Percentiles rank a stretch among this genome's conserved stretches.
Evolutionary conservation across 2,888 invertebrate species (phyloP).

Genomic region (Microchrysa polita): DNA sequence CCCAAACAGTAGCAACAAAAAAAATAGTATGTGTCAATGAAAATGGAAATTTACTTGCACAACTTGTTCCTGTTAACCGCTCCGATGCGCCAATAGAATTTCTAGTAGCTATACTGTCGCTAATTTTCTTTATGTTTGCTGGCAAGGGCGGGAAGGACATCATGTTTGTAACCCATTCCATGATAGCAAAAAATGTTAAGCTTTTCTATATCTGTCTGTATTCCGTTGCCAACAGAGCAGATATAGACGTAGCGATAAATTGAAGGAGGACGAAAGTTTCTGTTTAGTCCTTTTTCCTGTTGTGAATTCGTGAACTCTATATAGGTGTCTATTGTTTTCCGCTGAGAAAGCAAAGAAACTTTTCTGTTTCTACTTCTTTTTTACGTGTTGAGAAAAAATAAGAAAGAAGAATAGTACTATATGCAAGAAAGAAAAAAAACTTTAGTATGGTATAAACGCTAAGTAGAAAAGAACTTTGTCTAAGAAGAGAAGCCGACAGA

Average conservation of each 20-base stretch:
- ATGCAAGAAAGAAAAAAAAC: too few species aligned
- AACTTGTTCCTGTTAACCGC: background rate
- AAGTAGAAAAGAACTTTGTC: too few species aligned
- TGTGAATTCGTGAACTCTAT: background rate
- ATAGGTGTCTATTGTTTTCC: too few species aligned
- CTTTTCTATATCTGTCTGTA: background rate
- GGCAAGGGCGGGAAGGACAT: background rate
- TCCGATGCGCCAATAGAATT: constrained; percentile 3
- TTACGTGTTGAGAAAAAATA: too few species aligned
- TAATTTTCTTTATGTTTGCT: constrained; percentile 8
- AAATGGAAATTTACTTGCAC: background rate
- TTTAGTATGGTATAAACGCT: too few species aligned
- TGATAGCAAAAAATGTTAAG: background rate
- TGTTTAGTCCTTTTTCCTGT: background rate
- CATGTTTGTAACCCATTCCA: background rate
- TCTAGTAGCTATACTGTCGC: background rate
- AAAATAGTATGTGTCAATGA: constrained; percentile 1
- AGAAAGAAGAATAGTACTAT: too few species aligned
- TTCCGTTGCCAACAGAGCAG: too few species aligned
- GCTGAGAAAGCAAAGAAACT: too few species aligned
- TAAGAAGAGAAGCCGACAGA: too few species aligned
- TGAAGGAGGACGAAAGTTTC: background rate
- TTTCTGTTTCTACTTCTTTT: too few species aligned
- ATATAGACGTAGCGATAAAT: constrained; percentile 1
- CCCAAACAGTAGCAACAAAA: background rate